phyloP scores from a whole-genome alignment of 1,140 invertebrate species.

The Trichoplusia ni region DNA sequence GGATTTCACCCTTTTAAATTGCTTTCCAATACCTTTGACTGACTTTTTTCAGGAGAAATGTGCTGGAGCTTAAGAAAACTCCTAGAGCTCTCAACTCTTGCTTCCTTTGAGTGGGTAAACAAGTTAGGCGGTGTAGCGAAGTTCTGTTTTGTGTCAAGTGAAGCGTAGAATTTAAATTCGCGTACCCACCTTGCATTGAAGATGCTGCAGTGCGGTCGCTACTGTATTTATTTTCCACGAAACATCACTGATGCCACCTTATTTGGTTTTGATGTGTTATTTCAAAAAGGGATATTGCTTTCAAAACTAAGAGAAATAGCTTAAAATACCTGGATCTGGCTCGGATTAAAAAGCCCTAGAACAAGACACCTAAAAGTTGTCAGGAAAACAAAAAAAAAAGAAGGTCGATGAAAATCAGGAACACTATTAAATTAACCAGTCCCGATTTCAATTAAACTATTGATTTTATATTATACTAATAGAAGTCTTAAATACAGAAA shows the following conservation, averaged over 20 bases:
- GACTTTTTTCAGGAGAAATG: constrained; percentile 25
- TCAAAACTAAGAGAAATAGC: too few species aligned
- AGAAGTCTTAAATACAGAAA: too few species aligned
- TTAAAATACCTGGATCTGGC: too few species aligned
- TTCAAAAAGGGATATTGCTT: too few species aligned
- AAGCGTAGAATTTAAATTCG: constrained; percentile 28
- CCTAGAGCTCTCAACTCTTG: constrained; percentile 19
- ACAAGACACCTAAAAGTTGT: too few species aligned
- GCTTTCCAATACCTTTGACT: constrained; percentile 9
- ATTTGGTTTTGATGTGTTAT: neutral
- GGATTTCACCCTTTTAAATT: constrained; percentile 7
- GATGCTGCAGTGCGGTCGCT: constrained; percentile 14
- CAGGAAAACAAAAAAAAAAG: too few species aligned
- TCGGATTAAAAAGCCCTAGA: too few species aligned
- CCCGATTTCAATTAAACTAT: too few species aligned
- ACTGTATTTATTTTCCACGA: constrained; percentile 16
- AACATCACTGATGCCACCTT: constrained; percentile 2
- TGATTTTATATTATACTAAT: too few species aligned
- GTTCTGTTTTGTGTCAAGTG: constrained; percentile 29
- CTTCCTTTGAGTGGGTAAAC: constrained; percentile 29
- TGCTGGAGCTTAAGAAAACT: constrained; percentile 26
- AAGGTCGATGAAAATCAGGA: too few species aligned
- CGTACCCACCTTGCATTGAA: neutral
- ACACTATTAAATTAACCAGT: too few species aligned
- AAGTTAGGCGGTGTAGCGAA: constrained; percentile 24